Base-by-base conservation (phyloP, 1,140 invertebrate species). In the Leptoteleia sp. region DNA sequence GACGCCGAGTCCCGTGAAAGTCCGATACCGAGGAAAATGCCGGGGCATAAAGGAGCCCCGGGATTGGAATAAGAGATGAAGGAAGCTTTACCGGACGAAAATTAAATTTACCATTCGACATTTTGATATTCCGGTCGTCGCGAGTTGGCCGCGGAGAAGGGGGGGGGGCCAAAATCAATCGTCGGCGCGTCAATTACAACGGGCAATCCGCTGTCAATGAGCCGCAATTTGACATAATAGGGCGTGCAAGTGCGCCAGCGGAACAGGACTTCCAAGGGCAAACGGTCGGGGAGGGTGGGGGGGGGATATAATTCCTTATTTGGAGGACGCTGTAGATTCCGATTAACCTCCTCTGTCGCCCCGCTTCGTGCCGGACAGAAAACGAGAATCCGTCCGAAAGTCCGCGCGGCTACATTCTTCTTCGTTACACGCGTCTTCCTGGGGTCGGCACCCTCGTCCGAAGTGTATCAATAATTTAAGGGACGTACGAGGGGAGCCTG, bases 161-260 rank as follows among this genome's bases (percentile, higher is more conserved):
- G 15, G 33, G 31, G 19, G 25, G 25, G 29, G 3, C 48, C 42
- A 33, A 76, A 81, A 84, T 82, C 81, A 84, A 76, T 78, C 64
- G 76, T 13, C 76, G 52, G 68, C 43, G 78, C 61, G 80, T 77
- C 81, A 83, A 83, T 83, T 82, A 80, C 81, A 43, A 33, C 40
- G n/a, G 65, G 61, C 79, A 80, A 85, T 83, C 82, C 75, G 75
- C 65, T 81, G 79, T 81, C 81, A 82, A 85, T 84, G 79, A 84
- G 80, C 38, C 70, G 77, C 83, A 82, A 85, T 83, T 82, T 72
- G 79, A 76, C 77, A 79, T 83, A 84, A 84, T 81, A 81, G 79
- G 75, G 52, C 64, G 80, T 70, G 72, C 55, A 61, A 64, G 52
- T 40, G 61, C 37, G 55, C 22, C 42, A 35, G 57, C 52, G 57